Evolutionary conservation across 2,113 vertebrate genomes (phyloP), one percentile per base, ranked within the genome.

Genomic region (Ceratotherium simum): DNA sequence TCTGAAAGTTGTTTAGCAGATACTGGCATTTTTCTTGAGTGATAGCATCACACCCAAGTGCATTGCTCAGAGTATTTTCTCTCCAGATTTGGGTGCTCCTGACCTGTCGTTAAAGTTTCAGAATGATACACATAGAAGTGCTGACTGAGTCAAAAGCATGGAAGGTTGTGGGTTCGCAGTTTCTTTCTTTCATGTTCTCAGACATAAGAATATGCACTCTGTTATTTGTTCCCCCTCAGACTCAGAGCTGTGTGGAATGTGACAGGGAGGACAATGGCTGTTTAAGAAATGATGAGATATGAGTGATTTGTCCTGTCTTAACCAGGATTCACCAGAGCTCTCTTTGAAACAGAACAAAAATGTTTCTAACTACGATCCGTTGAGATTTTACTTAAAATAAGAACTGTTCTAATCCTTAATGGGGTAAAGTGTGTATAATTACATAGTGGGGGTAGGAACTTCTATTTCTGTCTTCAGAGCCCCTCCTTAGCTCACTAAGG

Each of bases 1-100:
- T 31, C 7, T 20, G 8, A 8, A 58, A 72, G 46, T 8, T 78
- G 42, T 51, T 42, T 8, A 12, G 72, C 20, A 33, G 8, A 42
- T 46, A 56, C 0, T 20, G 73, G 90, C 46, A 36, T 75, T 62
- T 39, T n/a, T 33, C 25, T 17, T 48, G 20, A 62, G 62, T 27
- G 78, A 54, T 9, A 54, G 36, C 33, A 0, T 20, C 18, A 3
- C 69, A 1, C 8, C 0, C 2, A 18, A 16, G 33, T 25, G 48
- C 67, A 1, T 90, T 42, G 65, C 65, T 69, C 67, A 18, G 31
- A 10, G 83, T 33, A 16, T 76, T 73, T 83, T 56, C 86, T 82
- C 54, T 64, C 39, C 79, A 60, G 27, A 11, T 29, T 17, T 33
- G 62, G 81, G 51, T n/a, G 64, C 60, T 86, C 1, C 80, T 18